phyloP scores from a whole-genome alignment of 2,113 vertebrate species.

The Stigmatopora argus region DNA sequence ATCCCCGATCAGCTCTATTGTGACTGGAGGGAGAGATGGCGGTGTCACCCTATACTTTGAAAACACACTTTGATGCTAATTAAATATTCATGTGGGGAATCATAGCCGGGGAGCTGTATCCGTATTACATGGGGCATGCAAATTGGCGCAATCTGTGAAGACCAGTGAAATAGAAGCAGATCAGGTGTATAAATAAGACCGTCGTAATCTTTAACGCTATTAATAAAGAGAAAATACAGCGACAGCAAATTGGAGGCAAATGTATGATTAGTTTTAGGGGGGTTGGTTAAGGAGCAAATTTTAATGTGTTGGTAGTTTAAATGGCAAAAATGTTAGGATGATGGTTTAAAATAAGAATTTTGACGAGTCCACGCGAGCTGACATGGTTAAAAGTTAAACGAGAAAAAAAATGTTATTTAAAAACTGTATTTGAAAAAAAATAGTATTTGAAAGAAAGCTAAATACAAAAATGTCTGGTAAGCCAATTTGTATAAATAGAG shows the following conservation, averaged over 20 bases:
- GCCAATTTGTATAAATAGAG: too few species aligned
- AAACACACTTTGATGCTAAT: slow-evolving; percentile 59
- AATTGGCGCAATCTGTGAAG: slow-evolving; percentile 61
- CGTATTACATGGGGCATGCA: slow-evolving; percentile 65
- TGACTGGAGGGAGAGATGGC: slow-evolving; percentile 57
- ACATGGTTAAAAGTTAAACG: too few species aligned
- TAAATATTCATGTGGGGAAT: slow-evolving; percentile 71
- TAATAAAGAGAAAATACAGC: slow-evolving; percentile 48
- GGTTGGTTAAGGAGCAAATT: slow-evolving; percentile 34
- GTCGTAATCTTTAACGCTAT: slow-evolving; percentile 56
- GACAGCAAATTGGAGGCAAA: slow-evolving; percentile 2
- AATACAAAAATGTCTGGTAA: too few species aligned
- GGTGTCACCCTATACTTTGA: slow-evolving; percentile 68
- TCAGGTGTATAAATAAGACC: slow-evolving; percentile 62
- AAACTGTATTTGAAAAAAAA: too few species aligned
- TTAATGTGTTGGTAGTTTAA: not conserved
- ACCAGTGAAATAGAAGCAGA: slow-evolving; percentile 59
- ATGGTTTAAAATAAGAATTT: not conserved
- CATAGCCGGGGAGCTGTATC: slow-evolving; percentile 67
- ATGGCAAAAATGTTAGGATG: not conserved
- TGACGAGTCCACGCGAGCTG: too few species aligned
- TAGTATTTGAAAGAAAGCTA: too few species aligned
- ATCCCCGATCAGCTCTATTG: slow-evolving; percentile 48
- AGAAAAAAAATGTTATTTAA: too few species aligned
- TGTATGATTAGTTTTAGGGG: slow-evolving; percentile 38